These are phyloP conservation scores for Nebria ingens DNA, from an alignment of 1,140 invertebrate species.

Conservation along the genomic window DNA sequence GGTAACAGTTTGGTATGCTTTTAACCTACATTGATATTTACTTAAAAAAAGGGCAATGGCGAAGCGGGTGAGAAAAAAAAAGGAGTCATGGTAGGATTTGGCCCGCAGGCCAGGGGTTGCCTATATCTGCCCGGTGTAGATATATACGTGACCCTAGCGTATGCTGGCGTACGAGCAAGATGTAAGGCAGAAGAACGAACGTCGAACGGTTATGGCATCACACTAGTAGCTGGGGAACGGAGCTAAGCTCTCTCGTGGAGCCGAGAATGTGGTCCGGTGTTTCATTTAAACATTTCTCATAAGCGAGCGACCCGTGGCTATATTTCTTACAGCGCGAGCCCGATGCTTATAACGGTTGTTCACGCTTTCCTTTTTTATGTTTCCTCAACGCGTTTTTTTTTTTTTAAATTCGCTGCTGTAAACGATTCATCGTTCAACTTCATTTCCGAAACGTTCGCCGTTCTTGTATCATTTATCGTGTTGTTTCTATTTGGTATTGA, in stretches of 20 bases:
- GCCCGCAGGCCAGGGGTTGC: background rate
- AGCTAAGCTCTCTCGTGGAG: background rate
- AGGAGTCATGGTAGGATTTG: background rate
- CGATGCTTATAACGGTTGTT: background rate
- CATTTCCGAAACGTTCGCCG: no score
- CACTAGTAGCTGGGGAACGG: background rate
- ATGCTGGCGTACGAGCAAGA: background rate
- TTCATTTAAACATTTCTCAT: slow-evolving; percentile 8
- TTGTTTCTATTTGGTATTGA: no score
- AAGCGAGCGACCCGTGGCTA: background rate
- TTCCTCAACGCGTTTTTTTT: background rate
- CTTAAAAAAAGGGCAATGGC: no score
- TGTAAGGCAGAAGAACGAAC: background rate
- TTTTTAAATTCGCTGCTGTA: background rate
- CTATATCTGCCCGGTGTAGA: no score
- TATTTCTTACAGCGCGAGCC: background rate
- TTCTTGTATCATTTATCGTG: no score
- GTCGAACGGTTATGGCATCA: background rate
- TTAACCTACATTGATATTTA: no score
- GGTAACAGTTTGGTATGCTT: no score
- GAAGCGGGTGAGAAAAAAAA: background rate
- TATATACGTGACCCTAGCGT: no score
- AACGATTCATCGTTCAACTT: background rate
- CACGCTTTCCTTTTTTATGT: background rate
- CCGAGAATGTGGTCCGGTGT: background rate